phyloP scores from a whole-genome alignment of 2,113 vertebrate genomes.

The Glareola pratincola region DNA sequence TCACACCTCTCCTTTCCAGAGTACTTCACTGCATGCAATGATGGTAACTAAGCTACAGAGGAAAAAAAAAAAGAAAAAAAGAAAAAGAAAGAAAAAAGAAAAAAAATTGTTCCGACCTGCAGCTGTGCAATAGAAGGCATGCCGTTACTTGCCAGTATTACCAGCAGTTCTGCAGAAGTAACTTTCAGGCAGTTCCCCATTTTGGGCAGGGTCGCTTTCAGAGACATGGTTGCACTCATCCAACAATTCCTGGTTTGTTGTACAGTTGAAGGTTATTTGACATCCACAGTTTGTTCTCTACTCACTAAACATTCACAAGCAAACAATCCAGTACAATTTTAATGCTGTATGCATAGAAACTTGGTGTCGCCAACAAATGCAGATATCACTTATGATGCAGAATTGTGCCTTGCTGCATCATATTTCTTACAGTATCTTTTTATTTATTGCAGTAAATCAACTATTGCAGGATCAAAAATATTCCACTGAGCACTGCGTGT shows the following conservation, averaged over 20 bases:
- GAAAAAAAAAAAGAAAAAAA: not conserved
- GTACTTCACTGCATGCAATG: accelerated
- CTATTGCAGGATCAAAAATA: not conserved
- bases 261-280: not conserved
- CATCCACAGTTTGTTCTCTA: not conserved
- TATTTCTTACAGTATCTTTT: not conserved
- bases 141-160: accelerated
- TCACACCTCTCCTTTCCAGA: not conserved
- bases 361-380: not conserved
- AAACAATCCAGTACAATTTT: not conserved
- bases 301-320: not conserved
- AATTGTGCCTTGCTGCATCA: not conserved
- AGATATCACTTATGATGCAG: not conserved
- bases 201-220: not conserved
- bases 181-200: not conserved
- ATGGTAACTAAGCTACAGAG: not conserved
- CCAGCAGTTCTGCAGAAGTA: not conserved
- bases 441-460: not conserved
- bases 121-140: not conserved
- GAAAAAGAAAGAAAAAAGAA: too few relatives aligned
- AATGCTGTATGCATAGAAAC: not conserved
- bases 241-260: not conserved
- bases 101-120: not conserved
- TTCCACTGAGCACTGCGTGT: not conserved
- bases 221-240: not conserved